phyloP scores from a whole-genome alignment of 2,797 vertebrate species.

The Propithecus perrieri region DNA sequence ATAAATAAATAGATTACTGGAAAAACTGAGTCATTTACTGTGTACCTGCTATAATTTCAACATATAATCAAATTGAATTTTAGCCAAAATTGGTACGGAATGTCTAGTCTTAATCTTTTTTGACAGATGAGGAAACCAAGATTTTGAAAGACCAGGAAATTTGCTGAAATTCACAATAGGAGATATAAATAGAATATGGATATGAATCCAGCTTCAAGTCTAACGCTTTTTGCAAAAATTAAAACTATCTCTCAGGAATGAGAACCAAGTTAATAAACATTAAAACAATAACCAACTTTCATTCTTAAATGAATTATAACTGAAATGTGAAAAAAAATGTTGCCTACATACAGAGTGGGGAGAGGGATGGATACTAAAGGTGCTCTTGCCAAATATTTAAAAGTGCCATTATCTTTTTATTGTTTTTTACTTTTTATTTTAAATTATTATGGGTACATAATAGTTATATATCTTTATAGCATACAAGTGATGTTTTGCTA shows the following conservation, averaged over 20 bases:
- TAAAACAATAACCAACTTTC: neutral
- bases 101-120: neutral
- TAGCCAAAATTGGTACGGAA: neutral
- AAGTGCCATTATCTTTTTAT: neutral
- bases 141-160: neutral
- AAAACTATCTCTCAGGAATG: neutral
- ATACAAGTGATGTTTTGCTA: too few relatives aligned
- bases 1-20: neutral
- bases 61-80: neutral
- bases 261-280: neutral
- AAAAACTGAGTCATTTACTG: neutral
- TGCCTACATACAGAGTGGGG: neutral
- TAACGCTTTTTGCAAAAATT: neutral
- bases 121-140: conserved; percentile 23
- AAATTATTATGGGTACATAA: neutral
- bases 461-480: neutral
- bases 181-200: neutral
- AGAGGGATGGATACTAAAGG: neutral
- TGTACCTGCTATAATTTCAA: neutral
- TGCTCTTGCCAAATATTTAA: neutral
- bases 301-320: conserved; percentile 22
- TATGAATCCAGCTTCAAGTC: neutral
- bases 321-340: neutral
- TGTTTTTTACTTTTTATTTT: neutral
- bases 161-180: neutral